Percentiles rank a stretch among this genome's conserved stretches.
Conservation (phyloP, 2,797 vertebrate species). For the Gymnothorax reevesii region DNA sequence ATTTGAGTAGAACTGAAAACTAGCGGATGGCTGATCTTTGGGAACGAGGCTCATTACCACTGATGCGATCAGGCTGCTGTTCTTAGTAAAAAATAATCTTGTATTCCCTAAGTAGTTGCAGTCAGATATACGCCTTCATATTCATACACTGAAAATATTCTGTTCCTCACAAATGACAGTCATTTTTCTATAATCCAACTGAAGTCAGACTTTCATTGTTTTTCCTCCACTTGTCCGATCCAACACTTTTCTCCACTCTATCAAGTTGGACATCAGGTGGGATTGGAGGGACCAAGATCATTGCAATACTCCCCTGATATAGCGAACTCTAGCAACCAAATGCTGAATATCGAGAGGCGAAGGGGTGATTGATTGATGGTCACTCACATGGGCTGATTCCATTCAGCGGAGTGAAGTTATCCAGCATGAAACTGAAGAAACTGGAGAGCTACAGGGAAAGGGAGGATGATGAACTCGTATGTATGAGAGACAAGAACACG, state of each 20-base stretch:
- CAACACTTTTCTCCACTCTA: too few relatives aligned
- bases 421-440: conserved; percentile 95
- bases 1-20: too few relatives aligned
- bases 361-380: background rate
- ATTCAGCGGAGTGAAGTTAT: conserved; percentile 76
- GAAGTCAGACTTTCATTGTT: background rate
- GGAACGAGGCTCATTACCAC: too few relatives aligned
- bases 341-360: background rate
- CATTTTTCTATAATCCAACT: background rate
- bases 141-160: background rate
- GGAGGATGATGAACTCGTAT: background rate
- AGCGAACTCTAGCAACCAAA: background rate
- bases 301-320: background rate
- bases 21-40: too few relatives aligned
- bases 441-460: conserved; percentile 81
- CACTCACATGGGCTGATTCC: conserved; percentile 76
- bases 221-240: background rate
- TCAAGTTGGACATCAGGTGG: too few relatives aligned
- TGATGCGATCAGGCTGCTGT: background rate
- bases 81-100: background rate
- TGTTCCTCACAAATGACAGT: background rate
- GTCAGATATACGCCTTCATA: background rate
- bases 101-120: background rate
- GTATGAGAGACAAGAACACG: background rate
- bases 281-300: too few relatives aligned